Evolutionary conservation across 2,888 invertebrate genomes (phyloP).

Genomic region (Falcaria lacertinaria): DNA sequence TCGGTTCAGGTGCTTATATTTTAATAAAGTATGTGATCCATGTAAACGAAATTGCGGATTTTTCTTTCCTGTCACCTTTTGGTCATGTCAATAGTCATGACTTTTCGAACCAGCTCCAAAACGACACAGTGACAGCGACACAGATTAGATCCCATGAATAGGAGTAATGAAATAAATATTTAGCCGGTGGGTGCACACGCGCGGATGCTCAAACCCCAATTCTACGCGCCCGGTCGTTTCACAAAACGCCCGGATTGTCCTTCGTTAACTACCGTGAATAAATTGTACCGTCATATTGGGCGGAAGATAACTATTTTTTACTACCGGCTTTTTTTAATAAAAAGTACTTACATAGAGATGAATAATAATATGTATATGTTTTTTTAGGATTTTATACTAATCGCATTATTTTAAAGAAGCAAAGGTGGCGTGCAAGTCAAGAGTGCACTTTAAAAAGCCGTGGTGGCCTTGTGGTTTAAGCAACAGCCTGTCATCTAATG

Average conservation of each 20-base stretch:
- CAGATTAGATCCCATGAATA: constrained; percentile 76
- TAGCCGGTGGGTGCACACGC: constrained; percentile 73
- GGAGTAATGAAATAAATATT: constrained; percentile 80
- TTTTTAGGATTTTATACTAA: too few species aligned
- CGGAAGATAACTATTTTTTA: constrained; percentile 41
- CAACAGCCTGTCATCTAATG: too few species aligned
- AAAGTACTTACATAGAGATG: neutral
- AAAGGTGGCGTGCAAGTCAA: too few species aligned
- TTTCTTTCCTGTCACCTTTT: too few species aligned
- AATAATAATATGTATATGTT: too few species aligned
- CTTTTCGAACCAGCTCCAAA: neutral
- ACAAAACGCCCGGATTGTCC: constrained; percentile 64
- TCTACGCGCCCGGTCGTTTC: constrained; percentile 61
- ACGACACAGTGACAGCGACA: constrained; percentile 34
- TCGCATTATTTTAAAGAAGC: too few species aligned
- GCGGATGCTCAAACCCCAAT: constrained; percentile 66
- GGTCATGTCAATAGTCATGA: too few species aligned
- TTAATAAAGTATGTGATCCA: too few species aligned
- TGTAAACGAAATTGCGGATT: too few species aligned
- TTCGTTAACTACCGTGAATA: constrained; percentile 58
- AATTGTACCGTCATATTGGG: constrained; percentile 55
- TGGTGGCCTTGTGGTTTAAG: too few species aligned
- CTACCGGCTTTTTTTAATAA: constrained; percentile 40
- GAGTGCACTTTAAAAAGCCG: too few species aligned
- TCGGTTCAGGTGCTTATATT: too few species aligned